Base-by-base conservation (phyloP, 2,888 invertebrate genomes). In the Ennomos erosarius region DNA sequence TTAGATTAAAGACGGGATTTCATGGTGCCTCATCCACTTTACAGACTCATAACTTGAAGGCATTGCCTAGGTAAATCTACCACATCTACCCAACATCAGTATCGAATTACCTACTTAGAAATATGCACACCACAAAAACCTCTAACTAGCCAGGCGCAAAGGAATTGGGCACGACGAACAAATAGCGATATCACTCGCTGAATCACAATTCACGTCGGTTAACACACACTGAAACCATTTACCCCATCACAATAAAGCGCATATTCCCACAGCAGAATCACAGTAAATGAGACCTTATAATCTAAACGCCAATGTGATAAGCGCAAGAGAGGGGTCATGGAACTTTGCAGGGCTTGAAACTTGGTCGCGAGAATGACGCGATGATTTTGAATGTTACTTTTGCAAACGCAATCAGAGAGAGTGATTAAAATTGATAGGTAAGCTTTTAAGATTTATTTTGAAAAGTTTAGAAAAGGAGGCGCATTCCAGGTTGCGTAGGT, bases 281-380 rank as follows among this genome's bases (percentile, higher is more conserved):
- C 39, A 63, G 68, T 47, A 75, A 69, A 72, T 85, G 76, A 63
- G 76, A 64, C 81, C 65, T 84, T 84, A 76, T 68, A 71, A 61
- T 70, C 65, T 64, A 71, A 64, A 67, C 61, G 67, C 62, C 65
- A 66, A 72, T 68, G 78, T 87, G 89, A 89, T 89, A 90, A 89
- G 88, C 87, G 84, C 83, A 81, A 74, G 84, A 85, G 87, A 78
- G 82, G 84, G 89, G 87, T 90, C 89, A 88, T 80, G 71, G 88
- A 89, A 88, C 90, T 87, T 82, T 82, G 81, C 77, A 82, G 82
- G 82, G 75, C 81, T 81, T 73, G 74, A 50, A 73, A 68, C 73
- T 65, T 67, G 55, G 57, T 64, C 67, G 75, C 65, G 70, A 65
- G 74, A 73, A 62, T 69, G 64, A 59, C 51, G 70, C 66, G 65